Evolutionary conservation across 2,888 invertebrate species (phyloP), one percentile per base, ranked within the genome.

Genomic region (Chrysina gloriosa): DNA sequence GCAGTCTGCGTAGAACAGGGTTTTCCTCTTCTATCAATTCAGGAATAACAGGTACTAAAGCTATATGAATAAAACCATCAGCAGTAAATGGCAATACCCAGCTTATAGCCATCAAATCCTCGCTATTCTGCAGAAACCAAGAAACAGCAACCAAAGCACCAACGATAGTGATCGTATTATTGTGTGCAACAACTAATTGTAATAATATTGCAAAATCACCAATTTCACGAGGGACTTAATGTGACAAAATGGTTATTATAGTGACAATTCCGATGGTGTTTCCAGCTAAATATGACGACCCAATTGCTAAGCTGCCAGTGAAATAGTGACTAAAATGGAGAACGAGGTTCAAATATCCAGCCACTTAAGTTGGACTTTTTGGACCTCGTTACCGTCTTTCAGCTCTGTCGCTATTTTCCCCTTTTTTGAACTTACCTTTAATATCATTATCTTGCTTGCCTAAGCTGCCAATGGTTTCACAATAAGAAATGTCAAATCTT

Each of bases 1-100:
- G 97, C 85, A 42, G 96, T 96, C 81, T 98, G 97, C 78, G 90
- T 88, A 64, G 97, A 87, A 29, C 89, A 3, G 89, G 90, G 70
- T 83, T 82, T n/a, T 90, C 89, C 78, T 97, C 96, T 80, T 95
- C 94, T 73, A 99, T 86, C 50, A 99, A 87, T 84, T 99, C 98
- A 5, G 99, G 99, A 79, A 99, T 94, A 19, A 99, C 97, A 71
- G 98, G 98, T 0, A 99, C 99, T 14, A 98, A 96, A 16, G 99
- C 99, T 77, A 99, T 98, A 83, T 99, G 99, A 82, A 99, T 99
- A 81, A 99, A 99, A n/a, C 99, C 97, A 72, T 96, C 98, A 45
- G 98, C 98, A 21, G 98, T 98, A 77, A 99, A 98, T 9, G 99
- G 98, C 66, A 99, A 85, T 63, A 99, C 94, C 89, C 97, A 95